Conservation (phyloP, 2,888 invertebrate genomes). For the Periphyllus acericola region DNA sequence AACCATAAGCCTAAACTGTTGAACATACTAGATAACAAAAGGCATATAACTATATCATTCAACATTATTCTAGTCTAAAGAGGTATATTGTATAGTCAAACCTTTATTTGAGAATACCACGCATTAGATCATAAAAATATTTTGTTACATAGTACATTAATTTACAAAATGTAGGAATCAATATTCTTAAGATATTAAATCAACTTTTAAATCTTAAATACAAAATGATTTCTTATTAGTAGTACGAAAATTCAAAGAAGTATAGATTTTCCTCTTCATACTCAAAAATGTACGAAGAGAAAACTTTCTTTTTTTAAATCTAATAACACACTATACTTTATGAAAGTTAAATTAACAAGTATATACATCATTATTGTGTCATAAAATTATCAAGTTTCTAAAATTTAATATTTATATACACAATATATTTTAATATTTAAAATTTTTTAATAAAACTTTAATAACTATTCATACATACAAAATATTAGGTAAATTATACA, state of each 20-base stretch:
- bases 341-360: neutral
- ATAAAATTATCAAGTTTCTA: neutral
- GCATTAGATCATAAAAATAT: no score
- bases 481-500: no score
- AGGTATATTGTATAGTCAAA: neutral
- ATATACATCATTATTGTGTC: neutral
- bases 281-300: neutral
- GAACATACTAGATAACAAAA: constrained; percentile 24
- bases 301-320: neutral
- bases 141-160: no score
- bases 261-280: no score
- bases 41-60: neutral
- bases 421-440: neutral
- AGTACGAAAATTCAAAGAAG: no score
- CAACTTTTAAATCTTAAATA: no score
- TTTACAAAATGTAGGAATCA: no score
- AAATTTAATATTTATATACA: neutral
- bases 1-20: neutral
- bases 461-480: neutral
- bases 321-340: neutral
- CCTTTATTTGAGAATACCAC: neutral
- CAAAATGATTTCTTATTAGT: no score
- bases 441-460: neutral
- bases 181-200: no score
- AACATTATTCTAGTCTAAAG: neutral